Evolutionary conservation across 2,113 vertebrate genomes (phyloP).

Genomic region (Xiphophorus hellerii): DNA sequence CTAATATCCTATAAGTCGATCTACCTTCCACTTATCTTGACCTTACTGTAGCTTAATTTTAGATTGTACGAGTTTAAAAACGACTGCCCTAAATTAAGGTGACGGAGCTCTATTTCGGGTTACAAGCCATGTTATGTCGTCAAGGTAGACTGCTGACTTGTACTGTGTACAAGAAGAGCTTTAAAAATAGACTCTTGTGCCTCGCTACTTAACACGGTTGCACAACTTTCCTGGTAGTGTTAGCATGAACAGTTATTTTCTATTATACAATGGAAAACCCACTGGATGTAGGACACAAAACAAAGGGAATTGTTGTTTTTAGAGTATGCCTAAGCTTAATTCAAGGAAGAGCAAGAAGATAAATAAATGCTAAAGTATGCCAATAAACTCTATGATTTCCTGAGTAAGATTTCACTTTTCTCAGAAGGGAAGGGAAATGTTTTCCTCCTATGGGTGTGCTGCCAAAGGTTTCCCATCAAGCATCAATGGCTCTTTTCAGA

Average conservation of each 20-base stretch:
- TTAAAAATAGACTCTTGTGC: slow-evolving; percentile 31
- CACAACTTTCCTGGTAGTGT: slow-evolving; percentile 46
- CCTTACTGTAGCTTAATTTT: slow-evolving; percentile 34
- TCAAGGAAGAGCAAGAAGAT: not conserved
- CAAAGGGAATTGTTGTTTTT: not conserved
- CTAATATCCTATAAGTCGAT: not conserved
- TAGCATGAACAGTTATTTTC: not conserved
- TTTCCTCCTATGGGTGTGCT: not conserved
- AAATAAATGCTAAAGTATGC: not conserved
- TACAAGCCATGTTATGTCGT: slow-evolving; percentile 17
- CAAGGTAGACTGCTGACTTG: slow-evolving; percentile 6
- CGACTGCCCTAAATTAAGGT: slow-evolving; percentile 46
- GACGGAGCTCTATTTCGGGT: slow-evolving; percentile 16
- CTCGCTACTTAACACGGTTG: slow-evolving; percentile 30
- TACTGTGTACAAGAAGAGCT: not conserved
- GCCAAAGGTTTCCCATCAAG: not conserved
- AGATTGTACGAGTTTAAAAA: slow-evolving; percentile 49
- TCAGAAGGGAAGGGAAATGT: slow-evolving; percentile 2
- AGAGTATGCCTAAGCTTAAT: not conserved
- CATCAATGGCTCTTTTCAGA: not conserved
- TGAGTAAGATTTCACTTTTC: not conserved
- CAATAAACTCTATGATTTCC: not conserved
- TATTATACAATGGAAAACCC: not conserved
- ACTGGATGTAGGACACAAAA: not conserved
- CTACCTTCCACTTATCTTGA: slow-evolving; percentile 15